Base-by-base conservation (phyloP, 2,888 invertebrate genomes). In the Phaedon cochleariae region DNA sequence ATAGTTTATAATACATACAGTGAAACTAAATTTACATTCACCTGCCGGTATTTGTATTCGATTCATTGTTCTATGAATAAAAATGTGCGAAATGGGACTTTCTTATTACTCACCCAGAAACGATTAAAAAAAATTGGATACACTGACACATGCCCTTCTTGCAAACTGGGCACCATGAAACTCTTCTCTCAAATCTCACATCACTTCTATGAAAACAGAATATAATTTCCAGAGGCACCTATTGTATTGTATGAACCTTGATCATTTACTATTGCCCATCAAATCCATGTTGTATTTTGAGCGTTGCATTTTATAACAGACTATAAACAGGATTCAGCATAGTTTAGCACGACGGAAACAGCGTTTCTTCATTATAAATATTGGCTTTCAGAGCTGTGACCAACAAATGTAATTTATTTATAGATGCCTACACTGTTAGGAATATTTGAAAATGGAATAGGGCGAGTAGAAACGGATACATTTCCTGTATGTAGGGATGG, bases 381-480 rank as follows among this genome's bases (percentile, higher is more conserved):
- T 71, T 73, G 72, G 68, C 74, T 70, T 62, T 73, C 65, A 69
- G 70, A 77, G 75, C 74, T 77, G 73, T 75, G 75, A 73, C 77
- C 34, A 72, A 70, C 73, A 68, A 72, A 71, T 68, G 72, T 77
- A 76, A 34, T 34, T 34, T 34, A 34, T 76, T 74, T 74, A 72
- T 73, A 74, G 73, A 76, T 71, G 74, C 72, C 75, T 55, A 41
- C n/a, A n/a, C 55, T 41, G 37, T 55, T 55, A 41, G 21, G 20
- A 55, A 41, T 22, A 41, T 55, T 22, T 21, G 41, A 26, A 41
- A 55, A 26, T 21, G 21, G 37, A 41, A 55, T 41, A 41, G 17
- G 37, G 41, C 45, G 41, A 41, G 21, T 41, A 41, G 45, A 20
- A 20, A 54, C 4, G 26, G 3, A 26, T 26, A 26, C 7, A 26